phyloP scores from a whole-genome alignment of 2,888 invertebrate species.

The Agrilus cyanescens region DNA sequence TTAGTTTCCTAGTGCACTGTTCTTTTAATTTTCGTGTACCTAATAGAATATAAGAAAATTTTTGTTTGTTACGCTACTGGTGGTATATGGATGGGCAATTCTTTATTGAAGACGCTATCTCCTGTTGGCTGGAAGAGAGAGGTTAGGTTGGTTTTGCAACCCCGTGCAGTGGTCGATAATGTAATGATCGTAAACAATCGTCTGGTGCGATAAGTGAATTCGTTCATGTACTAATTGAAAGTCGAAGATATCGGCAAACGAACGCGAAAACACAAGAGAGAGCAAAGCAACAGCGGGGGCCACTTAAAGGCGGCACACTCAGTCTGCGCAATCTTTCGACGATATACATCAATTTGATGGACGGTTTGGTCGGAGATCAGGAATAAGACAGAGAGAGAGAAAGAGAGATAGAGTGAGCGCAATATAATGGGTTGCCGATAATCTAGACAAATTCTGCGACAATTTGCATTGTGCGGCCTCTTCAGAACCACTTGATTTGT shows the following conservation, averaged over 20 bases:
- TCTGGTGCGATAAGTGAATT: constrained; percentile 16
- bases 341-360: constrained; percentile 28
- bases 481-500: constrained; percentile 32
- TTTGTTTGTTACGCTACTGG: no score
- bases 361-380: no score
- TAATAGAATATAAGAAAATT: no score
- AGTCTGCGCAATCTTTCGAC: constrained; percentile 7
- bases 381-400: no score
- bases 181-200: constrained; percentile 8
- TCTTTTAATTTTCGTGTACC: no score
- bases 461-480: constrained; percentile 37
- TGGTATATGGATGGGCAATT: no score
- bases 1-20: no score
- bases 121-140: no score
- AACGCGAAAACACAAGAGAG: constrained; percentile 12
- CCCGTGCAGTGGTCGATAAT: neutral
- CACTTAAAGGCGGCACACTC: neutral
- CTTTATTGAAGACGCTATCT: no score
- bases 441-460: constrained; percentile 38
- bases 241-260: constrained; percentile 22
- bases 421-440: constrained; percentile 22
- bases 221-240: constrained; percentile 29
- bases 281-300: constrained; percentile 7
- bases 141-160: no score
- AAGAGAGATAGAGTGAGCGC: no score